Evolutionary conservation across 2,113 vertebrate species (phyloP).

Genomic region (Hippocampus barbouri): DNA sequence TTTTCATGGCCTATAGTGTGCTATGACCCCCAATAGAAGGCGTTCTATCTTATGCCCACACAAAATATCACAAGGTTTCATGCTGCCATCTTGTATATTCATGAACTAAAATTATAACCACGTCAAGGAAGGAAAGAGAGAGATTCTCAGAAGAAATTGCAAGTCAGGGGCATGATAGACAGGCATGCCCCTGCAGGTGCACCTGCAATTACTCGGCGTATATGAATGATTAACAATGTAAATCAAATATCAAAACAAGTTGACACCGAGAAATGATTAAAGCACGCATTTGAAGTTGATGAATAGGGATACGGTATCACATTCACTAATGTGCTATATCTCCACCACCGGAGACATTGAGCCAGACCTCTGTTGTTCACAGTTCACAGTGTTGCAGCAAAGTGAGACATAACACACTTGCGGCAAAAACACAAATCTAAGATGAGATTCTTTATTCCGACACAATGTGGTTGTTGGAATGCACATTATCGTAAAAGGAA

Average conservation of each 20-base stretch:
- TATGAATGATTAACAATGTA: slow-evolving; percentile 63
- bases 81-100: slow-evolving; percentile 8
- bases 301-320: slow-evolving; percentile 37
- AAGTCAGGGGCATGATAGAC: slow-evolving; percentile 31
- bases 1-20: slow-evolving; percentile 36
- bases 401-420: slow-evolving; percentile 40
- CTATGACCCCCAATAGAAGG: slow-evolving; percentile 25
- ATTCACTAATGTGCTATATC: slow-evolving; percentile 36
- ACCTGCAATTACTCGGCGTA: slow-evolving; percentile 57
- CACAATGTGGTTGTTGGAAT: neutral
- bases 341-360: slow-evolving; percentile 40
- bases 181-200: slow-evolving; percentile 60
- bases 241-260: slow-evolving; percentile 68
- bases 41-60: slow-evolving; percentile 24
- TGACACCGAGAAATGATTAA: slow-evolving; percentile 33
- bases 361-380: slow-evolving; percentile 27
- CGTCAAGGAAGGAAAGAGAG: neutral
- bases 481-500: slow-evolving; percentile 2
- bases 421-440: slow-evolving; percentile 24
- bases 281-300: slow-evolving; percentile 13
- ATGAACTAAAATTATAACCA: slow-evolving; percentile 1
- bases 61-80: slow-evolving; percentile 17
- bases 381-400: slow-evolving; percentile 38
- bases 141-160: slow-evolving; percentile 8
- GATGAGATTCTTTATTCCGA: slow-evolving; percentile 21